Base-by-base conservation (phyloP, 2,888 invertebrate species). In the Drosophila kuntzei region DNA sequence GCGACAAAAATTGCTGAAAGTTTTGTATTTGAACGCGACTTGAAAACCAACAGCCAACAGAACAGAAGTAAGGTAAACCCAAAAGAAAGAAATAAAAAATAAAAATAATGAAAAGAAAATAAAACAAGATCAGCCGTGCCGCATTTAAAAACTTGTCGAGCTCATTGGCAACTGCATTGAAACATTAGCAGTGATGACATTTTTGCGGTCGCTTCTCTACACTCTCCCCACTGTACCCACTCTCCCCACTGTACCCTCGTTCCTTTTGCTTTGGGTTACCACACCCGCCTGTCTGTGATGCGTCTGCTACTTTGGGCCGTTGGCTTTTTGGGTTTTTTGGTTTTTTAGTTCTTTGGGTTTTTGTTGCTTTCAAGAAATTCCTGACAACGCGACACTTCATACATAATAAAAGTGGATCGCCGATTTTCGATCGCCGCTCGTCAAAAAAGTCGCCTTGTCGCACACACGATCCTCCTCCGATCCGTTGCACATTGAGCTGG, bases 161-260 rank as follows among this genome's bases (percentile, higher is more conserved):
- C 65, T 50, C 76, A 76, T 59, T 66, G 85, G 66, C 68, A 76
- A 85, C 76, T 87, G 84, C 90, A 89, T 89, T 90, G 90, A 90
- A 90, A 89, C 89, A 87, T 87, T 88, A 90, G 89, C 90, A 89
- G 89, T 90, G 90, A 90, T 90, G 90, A 90, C 90, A 90, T 90
- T 90, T 90, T 85, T 90, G 90, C 85, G 91, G 90, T 90, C 77
- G 65, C 36, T 53, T 39, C 20, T 51, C 25, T 6, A 14, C 43
- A 12, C 34, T 22, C 27, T 12, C 29, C 29, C 12, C 63, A 22
- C 11, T 25, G 14, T 44, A 44, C 14, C 22, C 25, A n/a, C n/a
- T n/a, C n/a, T n/a, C n/a, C 51, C 41, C 41, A 22, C 11, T 25
- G 14, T 44, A 44, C 14, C 22, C 25, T 25, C 25, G 32, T 36